Conservation (phyloP, 2,113 vertebrate species). For the Cololabis saira region DNA sequence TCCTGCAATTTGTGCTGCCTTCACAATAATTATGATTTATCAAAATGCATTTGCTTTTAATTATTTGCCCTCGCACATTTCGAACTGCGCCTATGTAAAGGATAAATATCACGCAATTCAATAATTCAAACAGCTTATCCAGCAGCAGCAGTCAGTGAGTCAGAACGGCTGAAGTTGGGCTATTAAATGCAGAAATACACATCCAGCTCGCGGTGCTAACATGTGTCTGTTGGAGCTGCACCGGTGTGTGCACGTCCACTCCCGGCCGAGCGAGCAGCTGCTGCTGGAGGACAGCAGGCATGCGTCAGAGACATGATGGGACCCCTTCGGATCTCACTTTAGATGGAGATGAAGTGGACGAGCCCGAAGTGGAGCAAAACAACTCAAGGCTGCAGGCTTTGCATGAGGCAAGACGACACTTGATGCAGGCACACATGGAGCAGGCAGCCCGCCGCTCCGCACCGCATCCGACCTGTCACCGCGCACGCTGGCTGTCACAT, state of each 20-base stretch:
- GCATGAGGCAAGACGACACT: too few relatives aligned
- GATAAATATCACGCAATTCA: slow-evolving; percentile 22
- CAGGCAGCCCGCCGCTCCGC: slow-evolving; percentile 3
- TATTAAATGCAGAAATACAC: background rate
- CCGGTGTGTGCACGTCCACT: slow-evolving; percentile 9
- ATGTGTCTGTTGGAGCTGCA: slow-evolving; percentile 49
- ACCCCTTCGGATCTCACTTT: slow-evolving; percentile 48
- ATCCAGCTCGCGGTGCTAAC: background rate
- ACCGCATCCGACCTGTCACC: slow-evolving; percentile 13
- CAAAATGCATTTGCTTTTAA: slow-evolving; percentile 49
- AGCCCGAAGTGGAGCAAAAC: slow-evolving; percentile 57
- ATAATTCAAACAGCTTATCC: slow-evolving; percentile 8
- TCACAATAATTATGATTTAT: slow-evolving; percentile 77
- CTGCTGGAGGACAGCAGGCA: slow-evolving; percentile 53
- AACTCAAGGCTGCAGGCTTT: slow-evolving; percentile 54
- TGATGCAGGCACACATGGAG: slow-evolving; percentile 17
- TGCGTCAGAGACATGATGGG: slow-evolving; percentile 48
- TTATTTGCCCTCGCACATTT: slow-evolving; percentile 36
- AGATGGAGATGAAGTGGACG: slow-evolving; percentile 70
- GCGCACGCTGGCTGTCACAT: slow-evolving; percentile 9
- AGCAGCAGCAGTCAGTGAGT: slow-evolving; percentile 13
- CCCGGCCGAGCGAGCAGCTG: slow-evolving; percentile 29
- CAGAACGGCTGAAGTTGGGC: slow-evolving; percentile 23
- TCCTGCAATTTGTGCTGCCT: slow-evolving; percentile 63
- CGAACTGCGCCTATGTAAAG: slow-evolving; percentile 12